These are phyloP conservation scores for Sarcophaga carnaria DNA, from an alignment of 2,888 invertebrate species.

Conservation along the genomic window DNA sequence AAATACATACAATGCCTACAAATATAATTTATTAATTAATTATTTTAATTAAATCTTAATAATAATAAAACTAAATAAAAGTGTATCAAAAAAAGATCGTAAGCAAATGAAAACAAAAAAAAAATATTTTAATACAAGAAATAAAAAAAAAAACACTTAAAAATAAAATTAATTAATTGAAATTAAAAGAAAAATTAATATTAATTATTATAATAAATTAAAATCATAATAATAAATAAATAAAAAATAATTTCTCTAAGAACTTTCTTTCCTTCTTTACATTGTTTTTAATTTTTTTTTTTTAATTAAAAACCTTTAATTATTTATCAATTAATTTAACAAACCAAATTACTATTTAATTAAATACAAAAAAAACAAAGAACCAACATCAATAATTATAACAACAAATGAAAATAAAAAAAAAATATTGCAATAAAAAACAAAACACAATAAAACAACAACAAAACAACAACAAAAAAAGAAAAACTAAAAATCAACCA, in stretches of 20 bases:
- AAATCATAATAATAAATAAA: background rate
- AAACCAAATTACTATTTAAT: background rate
- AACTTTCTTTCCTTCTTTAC: background rate
- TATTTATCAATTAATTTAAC: background rate
- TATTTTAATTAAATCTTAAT: background rate
- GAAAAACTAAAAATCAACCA: slow-evolving; percentile 60
- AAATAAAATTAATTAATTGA: background rate
- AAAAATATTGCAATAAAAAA: background rate
- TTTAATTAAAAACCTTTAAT: background rate
- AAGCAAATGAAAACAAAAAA: background rate
- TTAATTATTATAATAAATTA: background rate
- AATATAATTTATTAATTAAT: background rate
- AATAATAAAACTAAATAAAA: background rate
- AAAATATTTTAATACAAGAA: background rate
- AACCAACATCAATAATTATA: background rate
- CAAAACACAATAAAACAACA: slow-evolving; percentile 3
- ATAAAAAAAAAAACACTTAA: background rate
- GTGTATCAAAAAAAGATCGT: background rate
- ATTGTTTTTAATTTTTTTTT: too few relatives aligned
- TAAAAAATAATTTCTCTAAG: background rate
- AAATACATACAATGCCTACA: background rate
- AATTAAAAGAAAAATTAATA: slow-evolving; percentile 32
- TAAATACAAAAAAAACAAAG: background rate
- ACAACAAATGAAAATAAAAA: slow-evolving; percentile 26
- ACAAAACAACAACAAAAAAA: slow-evolving; percentile 27